Conservation (phyloP, 2,113 vertebrate genomes). For the Albula goreensis region DNA sequence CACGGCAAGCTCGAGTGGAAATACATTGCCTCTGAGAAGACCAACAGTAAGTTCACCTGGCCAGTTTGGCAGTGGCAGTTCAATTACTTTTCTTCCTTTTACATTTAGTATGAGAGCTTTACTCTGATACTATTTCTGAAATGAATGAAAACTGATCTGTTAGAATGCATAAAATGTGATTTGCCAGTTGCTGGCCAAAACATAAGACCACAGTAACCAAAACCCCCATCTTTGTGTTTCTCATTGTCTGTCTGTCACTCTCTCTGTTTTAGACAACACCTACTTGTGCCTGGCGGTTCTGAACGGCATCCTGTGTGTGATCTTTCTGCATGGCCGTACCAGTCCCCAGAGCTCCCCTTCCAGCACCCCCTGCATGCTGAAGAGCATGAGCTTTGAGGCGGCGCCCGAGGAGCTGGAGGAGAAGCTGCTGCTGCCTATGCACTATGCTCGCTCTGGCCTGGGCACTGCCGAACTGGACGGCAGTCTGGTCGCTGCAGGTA, state of each 20-base stretch:
- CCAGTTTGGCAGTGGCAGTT: fast-evolving
- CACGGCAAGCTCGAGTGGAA: slow-evolving; percentile 94
- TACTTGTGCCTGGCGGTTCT: slow-evolving; percentile 95
- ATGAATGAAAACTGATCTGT: neutral
- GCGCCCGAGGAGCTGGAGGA: slow-evolving; percentile 78
- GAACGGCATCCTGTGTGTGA: slow-evolving; percentile 90
- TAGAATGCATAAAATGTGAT: neutral
- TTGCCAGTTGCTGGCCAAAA: neutral
- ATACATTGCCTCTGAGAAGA: slow-evolving; percentile 97
- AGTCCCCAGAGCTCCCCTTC: slow-evolving; percentile 92
- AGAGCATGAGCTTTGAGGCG: slow-evolving; percentile 94
- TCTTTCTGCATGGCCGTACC: slow-evolving; percentile 93
- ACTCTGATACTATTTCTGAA: neutral
- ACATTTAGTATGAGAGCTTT: no score
- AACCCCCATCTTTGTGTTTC: neutral
- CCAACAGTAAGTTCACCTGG: slow-evolving; percentile 82
- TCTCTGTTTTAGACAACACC: slow-evolving; percentile 76
- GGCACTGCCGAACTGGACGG: slow-evolving; percentile 85
- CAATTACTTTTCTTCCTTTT: no score
- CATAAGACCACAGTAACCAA: neutral
- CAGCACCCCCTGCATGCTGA: slow-evolving; percentile 88
- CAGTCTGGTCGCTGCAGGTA: slow-evolving; percentile 89
- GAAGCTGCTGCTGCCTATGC: slow-evolving; percentile 91
- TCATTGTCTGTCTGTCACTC: neutral
- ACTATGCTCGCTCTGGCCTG: slow-evolving; percentile 90